Conservation (phyloP, 2,888 invertebrate species). For the Nebria salina region DNA sequence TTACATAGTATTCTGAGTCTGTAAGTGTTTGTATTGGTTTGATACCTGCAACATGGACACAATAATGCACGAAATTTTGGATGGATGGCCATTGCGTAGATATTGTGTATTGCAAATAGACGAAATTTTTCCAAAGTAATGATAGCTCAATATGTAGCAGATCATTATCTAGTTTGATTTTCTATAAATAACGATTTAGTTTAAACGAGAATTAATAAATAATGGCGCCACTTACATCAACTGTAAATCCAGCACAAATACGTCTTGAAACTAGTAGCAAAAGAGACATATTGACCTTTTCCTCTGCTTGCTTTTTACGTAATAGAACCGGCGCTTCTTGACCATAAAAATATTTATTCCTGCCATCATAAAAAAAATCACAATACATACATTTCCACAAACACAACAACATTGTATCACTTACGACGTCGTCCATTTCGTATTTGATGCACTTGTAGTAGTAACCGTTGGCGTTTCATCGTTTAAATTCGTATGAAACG, state of each 20-base stretch:
- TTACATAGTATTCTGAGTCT: neutral
- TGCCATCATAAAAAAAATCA: constrained; percentile 52
- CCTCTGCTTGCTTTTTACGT: constrained; percentile 72
- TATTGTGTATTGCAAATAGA: constrained; percentile 74
- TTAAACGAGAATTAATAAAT: constrained; percentile 22
- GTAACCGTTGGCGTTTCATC: neutral
- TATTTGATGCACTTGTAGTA: constrained; percentile 14
- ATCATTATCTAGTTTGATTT: constrained; percentile 65
- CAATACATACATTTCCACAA: too few species aligned
- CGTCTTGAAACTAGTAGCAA: constrained; percentile 76
- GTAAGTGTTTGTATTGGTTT: neutral
- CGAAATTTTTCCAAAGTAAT: constrained; percentile 77
- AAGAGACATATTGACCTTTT: constrained; percentile 70
- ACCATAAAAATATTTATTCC: constrained; percentile 68
- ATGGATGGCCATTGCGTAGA: constrained; percentile 70
- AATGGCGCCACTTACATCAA: constrained; percentile 64
- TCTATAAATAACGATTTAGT: constrained; percentile 59
- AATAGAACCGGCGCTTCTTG: constrained; percentile 67
- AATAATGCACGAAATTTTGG: constrained; percentile 59
- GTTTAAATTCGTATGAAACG: constrained; percentile 52
- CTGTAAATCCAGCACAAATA: constrained; percentile 79
- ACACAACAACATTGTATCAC: neutral
- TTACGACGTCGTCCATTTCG: constrained; percentile 47
- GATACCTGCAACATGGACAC: constrained; percentile 60
- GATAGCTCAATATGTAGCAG: constrained; percentile 71